Conservation (phyloP, 2,888 invertebrate genomes). For the Diadegma fenestrale region DNA sequence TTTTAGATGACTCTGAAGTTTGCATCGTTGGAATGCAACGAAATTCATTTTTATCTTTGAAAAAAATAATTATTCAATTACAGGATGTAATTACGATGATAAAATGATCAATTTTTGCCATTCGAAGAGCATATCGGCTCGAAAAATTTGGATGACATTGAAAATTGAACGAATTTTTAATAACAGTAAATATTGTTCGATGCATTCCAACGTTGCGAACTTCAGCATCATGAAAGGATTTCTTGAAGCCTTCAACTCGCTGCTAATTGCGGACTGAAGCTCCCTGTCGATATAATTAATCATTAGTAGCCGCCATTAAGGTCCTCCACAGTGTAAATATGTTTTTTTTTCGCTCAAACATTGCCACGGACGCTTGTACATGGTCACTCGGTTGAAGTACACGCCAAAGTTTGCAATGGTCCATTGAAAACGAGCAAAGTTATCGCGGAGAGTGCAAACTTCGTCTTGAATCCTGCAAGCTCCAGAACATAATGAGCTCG, state of each 20-base stretch:
- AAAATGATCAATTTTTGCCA: no score
- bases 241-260: not conserved
- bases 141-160: no score
- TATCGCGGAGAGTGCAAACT: conserved; percentile 11
- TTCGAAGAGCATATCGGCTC: no score
- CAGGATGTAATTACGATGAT: no score
- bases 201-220: no score
- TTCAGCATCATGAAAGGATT: no score
- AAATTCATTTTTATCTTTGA: no score
- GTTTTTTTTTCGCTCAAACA: not conserved
- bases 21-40: no score
- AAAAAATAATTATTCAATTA: no score
- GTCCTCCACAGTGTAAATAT: not conserved
- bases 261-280: not conserved
- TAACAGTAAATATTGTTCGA: no score
- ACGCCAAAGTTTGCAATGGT: not conserved
- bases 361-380: not conserved
- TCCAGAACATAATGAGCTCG: not conserved
- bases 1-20: no score
- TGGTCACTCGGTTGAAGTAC: not conserved
- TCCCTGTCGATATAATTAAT: not conserved
- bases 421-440: conserved; percentile 4
- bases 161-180: no score
- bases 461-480: conserved; percentile 6
- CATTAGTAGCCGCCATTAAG: not conserved